Conservation (phyloP, 2,888 invertebrate species). For the Eupsilia transversa region DNA sequence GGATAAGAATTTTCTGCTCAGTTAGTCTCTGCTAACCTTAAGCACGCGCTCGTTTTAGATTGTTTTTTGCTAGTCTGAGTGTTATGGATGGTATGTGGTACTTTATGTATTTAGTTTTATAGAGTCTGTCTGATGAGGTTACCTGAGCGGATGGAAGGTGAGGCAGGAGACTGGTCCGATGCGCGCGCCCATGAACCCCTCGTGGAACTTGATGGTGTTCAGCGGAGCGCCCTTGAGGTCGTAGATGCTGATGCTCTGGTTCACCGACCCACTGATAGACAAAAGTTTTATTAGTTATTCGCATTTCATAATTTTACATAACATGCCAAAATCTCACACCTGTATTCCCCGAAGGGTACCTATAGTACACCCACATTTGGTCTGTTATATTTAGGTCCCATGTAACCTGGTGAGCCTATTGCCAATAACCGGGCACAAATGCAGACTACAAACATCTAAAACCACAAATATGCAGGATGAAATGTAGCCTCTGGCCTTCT, state of each 20-base stretch:
- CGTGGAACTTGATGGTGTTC: constrained; percentile 96
- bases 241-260: constrained; percentile 95
- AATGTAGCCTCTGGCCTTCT: too few species aligned
- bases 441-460: neutral
- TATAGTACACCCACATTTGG: too few species aligned
- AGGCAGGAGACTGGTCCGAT: constrained; percentile 97
- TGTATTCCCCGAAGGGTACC: neutral
- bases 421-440: neutral
- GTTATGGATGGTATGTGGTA: too few species aligned
- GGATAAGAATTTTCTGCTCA: too few species aligned
- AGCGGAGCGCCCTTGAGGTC: constrained; percentile 93
- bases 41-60: too few species aligned
- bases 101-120: too few species aligned
- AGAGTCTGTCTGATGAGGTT: neutral
- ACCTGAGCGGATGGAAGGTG: constrained; percentile 96
- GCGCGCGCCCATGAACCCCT: constrained; percentile 96
- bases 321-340: neutral
- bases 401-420: neutral
- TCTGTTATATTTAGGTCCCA: neutral
- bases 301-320: neutral
- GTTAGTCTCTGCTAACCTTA: too few species aligned
- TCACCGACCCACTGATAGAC: constrained; percentile 92
- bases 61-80: too few species aligned
- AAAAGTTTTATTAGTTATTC: neutral
- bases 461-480: neutral